These are phyloP conservation scores for Ailurus styani DNA, from an alignment of 2,113 vertebrate genomes.

Conservation along the genomic window DNA sequence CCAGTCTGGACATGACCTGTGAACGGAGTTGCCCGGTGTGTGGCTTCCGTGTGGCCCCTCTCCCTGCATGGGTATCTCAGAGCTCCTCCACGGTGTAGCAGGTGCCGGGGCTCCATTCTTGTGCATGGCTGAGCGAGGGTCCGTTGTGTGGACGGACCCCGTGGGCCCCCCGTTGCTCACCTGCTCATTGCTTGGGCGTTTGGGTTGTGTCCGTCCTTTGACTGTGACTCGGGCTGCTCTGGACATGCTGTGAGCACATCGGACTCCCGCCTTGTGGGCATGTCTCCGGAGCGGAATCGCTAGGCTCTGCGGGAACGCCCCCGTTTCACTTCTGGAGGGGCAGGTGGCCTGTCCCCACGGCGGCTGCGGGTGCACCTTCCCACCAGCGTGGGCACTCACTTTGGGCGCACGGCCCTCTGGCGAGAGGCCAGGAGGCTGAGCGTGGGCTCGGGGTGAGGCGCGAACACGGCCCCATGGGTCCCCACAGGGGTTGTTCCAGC, in stretches of 20 bases:
- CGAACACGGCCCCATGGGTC: not conserved
- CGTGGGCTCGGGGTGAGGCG: not conserved
- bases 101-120: fast-evolving
- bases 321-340: fast-evolving
- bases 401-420: fast-evolving
- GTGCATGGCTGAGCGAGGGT: fast-evolving
- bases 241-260: fast-evolving
- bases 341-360: fast-evolving
- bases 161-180: fast-evolving
- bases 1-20: fast-evolving
- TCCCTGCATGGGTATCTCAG: fast-evolving
- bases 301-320: fast-evolving
- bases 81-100: fast-evolving
- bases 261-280: not conserved
- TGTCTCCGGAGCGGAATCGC: not conserved
- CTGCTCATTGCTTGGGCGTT: fast-evolving
- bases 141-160: fast-evolving
- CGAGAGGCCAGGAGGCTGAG: not conserved
- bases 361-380: fast-evolving
- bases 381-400: fast-evolving
- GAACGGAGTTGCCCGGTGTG: fast-evolving
- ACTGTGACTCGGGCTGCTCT: fast-evolving
- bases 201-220: fast-evolving
- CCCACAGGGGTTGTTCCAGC: not conserved
- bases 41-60: fast-evolving